Evolutionary conservation across 2,888 invertebrate species (phyloP).

Genomic region (Orchesella flavescens): DNA sequence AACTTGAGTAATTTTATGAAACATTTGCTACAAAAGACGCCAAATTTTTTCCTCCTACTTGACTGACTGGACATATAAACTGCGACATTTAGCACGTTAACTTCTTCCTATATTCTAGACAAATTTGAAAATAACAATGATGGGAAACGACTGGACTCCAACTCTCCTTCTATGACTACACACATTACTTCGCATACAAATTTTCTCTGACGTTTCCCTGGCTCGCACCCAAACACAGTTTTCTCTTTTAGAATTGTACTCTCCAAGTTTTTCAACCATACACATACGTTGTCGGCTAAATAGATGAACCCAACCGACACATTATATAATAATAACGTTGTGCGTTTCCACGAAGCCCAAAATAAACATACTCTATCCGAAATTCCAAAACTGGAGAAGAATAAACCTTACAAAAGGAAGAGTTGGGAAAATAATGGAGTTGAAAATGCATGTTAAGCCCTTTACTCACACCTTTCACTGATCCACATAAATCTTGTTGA

Average conservation of each 20-base stretch:
- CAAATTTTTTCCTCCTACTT: too few species aligned
- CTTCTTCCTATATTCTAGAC: too few species aligned
- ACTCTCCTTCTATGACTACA: too few species aligned
- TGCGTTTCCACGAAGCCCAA: background rate
- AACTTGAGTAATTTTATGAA: too few species aligned
- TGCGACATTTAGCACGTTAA: too few species aligned
- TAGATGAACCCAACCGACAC: conserved; percentile 32
- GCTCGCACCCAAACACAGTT: conserved; percentile 59
- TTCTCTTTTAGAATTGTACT: conserved; percentile 34
- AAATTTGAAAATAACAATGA: too few species aligned
- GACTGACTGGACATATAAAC: too few species aligned
- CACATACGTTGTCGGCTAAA: conserved; percentile 24
- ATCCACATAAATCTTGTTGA: conserved; percentile 61
- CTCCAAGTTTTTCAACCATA: background rate
- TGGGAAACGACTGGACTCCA: too few species aligned
- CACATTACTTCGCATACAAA: conserved; percentile 54
- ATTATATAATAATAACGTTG: conserved; percentile 51
- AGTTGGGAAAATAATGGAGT: background rate
- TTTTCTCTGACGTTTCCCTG: conserved; percentile 62
- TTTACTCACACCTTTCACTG: conserved; percentile 53
- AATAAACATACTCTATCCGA: background rate
- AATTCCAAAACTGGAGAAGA: background rate
- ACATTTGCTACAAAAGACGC: too few species aligned
- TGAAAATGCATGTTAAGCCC: conserved; percentile 37
- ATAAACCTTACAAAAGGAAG: background rate